Conservation (phyloP, 2,888 invertebrate species). For the Apamea epomidion region DNA sequence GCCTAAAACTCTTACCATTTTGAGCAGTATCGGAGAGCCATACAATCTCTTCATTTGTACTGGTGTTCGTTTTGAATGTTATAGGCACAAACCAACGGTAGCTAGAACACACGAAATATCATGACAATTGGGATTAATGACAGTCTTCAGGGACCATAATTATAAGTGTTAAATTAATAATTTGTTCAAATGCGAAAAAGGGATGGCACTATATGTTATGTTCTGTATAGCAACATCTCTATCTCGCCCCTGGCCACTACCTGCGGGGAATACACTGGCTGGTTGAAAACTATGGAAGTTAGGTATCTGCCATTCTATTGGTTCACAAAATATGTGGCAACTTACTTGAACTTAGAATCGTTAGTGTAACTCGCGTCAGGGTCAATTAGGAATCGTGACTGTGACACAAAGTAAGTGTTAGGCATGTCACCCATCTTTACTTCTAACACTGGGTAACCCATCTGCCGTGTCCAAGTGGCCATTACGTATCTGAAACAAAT, state of each 20-base stretch:
- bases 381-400: constrained; percentile 94
- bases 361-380: constrained; percentile 90
- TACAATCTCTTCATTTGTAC: constrained; percentile 75
- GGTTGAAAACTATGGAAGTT: neutral
- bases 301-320: neutral
- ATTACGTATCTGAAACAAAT: constrained; percentile 90
- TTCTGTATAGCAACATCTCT: neutral
- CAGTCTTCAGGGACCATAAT: neutral
- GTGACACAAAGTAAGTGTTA: constrained; percentile 91
- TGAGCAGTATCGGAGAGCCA: constrained; percentile 83
- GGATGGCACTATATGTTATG: neutral
- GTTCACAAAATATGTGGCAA: neutral
- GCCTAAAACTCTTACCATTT: constrained; percentile 72
- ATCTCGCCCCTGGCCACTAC: neutral
- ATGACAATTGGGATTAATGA: neutral
- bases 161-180: neutral
- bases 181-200: neutral
- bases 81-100: constrained; percentile 97
- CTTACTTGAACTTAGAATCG: constrained; percentile 88
- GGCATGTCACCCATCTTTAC: constrained; percentile 86
- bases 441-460: constrained; percentile 95
- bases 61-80: constrained; percentile 92
- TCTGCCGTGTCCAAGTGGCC: constrained; percentile 97
- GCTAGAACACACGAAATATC: constrained; percentile 79
- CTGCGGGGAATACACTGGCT: neutral